Evolutionary conservation across 1,140 invertebrate species (phyloP).

Genomic region (Rhyzopertha dominica): DNA sequence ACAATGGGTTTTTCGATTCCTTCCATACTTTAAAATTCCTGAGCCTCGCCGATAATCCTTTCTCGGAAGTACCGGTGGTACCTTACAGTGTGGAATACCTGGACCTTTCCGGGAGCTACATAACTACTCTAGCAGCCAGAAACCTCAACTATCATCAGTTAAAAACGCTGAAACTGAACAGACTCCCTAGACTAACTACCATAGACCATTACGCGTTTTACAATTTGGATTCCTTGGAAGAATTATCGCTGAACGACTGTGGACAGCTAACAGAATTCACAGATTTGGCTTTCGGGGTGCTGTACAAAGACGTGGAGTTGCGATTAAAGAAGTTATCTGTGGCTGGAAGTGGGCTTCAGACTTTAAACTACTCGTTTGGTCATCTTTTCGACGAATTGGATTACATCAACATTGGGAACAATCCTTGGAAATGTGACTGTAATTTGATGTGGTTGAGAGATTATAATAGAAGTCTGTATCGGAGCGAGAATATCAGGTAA

Average conservation of each 20-base stretch:
- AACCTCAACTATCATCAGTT: conserved; percentile 35
- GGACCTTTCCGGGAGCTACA: conserved; percentile 40
- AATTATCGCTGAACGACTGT: conserved; percentile 35
- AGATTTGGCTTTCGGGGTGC: conserved; percentile 35
- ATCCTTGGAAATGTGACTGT: conserved; percentile 41
- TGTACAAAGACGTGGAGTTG: conserved; percentile 22
- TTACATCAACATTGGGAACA: conserved; percentile 35
- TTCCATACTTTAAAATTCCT: conserved; percentile 25
- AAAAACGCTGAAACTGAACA: conserved; percentile 34
- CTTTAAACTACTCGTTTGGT: conserved; percentile 33
- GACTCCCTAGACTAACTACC: conserved; percentile 29
- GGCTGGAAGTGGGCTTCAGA: conserved; percentile 33
- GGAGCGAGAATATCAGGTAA: conserved; percentile 33
- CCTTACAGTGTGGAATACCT: conserved; percentile 30
- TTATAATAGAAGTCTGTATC: conserved; percentile 23
- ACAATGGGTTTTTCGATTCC: conserved; percentile 26
- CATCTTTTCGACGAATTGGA: conserved; percentile 33
- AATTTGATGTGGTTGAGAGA: conserved; percentile 38
- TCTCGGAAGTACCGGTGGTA: conserved; percentile 30
- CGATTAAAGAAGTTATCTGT: conserved; percentile 32
- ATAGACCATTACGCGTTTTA: conserved; percentile 41
- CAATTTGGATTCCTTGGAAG: conserved; percentile 36
- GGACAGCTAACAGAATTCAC: conserved; percentile 32
- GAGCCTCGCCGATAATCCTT: conserved; percentile 34
- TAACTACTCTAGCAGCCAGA: conserved; percentile 28